Evolutionary conservation across 2,888 invertebrate genomes (phyloP), one percentile per base, ranked within the genome.

Genomic region (Alviniconcha strummeri): DNA sequence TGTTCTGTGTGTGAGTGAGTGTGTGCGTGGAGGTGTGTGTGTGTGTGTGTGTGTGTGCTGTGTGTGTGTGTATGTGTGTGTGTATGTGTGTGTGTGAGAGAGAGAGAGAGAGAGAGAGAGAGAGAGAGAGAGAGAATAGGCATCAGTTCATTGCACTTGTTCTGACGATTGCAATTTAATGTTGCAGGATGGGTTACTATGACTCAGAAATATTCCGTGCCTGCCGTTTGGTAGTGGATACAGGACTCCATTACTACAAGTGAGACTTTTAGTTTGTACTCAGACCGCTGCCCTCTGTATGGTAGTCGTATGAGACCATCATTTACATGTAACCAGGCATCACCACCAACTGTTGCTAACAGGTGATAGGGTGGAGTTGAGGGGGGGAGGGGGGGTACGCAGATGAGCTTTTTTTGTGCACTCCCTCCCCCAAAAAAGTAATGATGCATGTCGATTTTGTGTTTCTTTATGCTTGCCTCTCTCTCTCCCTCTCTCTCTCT

Each of bases 181-280:
- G 6, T 82, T 83, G 60, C 86, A 88, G 88, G 76, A 84, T 88
- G 86, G 88, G 88, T 0, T 84, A 85, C 9, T 88, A 88, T 78
- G 87, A 88, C 55, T 86, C 86, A 19, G 91, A 91, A 80, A 89
- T 90, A 60, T 88, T 88, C 85, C 86, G 91, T 7, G 91, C 90
- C 15, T 88, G 88, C 74, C 85, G 91, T 8, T 84, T 91, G 54
- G 91, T 91, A n/a, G 89, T 89, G 0, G 91, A 91, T 76, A 90
- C 91, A 15, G 91, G 91, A 15, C 83, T 91, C 9, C 91, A 90
- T 60, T 85, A 84, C 74, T 88, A 80, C 82, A 84, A 83, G 87
- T 88, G 71, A 87, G 87, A 79, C 5, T 5, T 8, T 6, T 17
- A 4, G 19, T 19, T 4, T 57, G 9, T 55, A 8, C 17, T 55